Percentiles rank a stretch among this genome's conserved stretches.
Conservation (phyloP, 1,140 invertebrate species). For the Varroa destructor region DNA sequence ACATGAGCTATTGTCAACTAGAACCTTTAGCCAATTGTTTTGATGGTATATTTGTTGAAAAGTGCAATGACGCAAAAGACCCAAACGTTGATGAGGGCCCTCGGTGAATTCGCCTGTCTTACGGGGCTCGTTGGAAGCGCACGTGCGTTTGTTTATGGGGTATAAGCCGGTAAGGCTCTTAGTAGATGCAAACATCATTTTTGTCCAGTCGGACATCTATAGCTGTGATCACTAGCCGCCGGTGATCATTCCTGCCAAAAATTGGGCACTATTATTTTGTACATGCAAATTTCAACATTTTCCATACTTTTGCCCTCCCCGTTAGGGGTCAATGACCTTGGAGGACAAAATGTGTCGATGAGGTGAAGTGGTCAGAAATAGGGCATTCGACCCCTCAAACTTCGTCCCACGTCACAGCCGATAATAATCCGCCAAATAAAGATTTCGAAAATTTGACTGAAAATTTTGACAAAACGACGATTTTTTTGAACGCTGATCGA, state of each 20-base stretch:
- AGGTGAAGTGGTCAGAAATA: neutral
- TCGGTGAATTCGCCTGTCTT: conserved; percentile 25
- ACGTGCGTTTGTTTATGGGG: conserved; percentile 27
- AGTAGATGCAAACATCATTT: no score
- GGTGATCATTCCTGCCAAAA: conserved; percentile 7
- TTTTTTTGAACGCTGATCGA: neutral
- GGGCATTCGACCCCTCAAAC: conserved; percentile 23
- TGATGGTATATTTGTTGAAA: neutral
- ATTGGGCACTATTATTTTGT: neutral
- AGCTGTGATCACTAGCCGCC: neutral
- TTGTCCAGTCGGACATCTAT: no score
- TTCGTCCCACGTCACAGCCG: conserved; percentile 1
- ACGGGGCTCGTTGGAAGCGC: conserved; percentile 24
- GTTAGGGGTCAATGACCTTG: conserved; percentile 14
- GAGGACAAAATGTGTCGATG: conserved; percentile 2
- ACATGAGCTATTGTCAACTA: no score
- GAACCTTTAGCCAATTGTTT: no score
- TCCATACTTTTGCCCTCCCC: conserved; percentile 2
- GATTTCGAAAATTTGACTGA: neutral
- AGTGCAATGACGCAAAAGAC: neutral
- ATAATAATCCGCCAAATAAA: neutral
- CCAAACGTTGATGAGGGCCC: conserved; percentile 1
- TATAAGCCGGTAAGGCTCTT: no score
- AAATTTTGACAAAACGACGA: neutral
- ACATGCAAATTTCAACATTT: neutral